Percentiles rank a stretch among this genome's conserved stretches.
These are phyloP conservation scores for Platanista minor DNA, from an alignment of 2,113 vertebrate species.

Conservation along the genomic window DNA sequence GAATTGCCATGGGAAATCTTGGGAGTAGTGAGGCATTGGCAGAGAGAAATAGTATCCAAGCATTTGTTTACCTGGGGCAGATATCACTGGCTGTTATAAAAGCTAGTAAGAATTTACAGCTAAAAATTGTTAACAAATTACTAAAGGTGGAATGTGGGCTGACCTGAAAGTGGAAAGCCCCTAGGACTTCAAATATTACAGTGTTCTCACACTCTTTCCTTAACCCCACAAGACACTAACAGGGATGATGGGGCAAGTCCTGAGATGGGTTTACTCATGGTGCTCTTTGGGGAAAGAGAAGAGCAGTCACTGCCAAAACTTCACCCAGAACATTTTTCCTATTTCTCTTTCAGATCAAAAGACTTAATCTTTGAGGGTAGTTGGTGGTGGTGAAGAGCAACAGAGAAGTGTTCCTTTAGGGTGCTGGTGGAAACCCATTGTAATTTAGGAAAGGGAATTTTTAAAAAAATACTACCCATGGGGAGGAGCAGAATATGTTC, in stretches of 20 bases:
- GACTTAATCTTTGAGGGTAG: background rate
- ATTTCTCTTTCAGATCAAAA: background rate
- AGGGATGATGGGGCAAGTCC: background rate
- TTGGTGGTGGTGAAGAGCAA: background rate
- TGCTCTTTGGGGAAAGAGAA: background rate
- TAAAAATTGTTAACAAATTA: background rate
- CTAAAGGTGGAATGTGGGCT: background rate
- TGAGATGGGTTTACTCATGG: background rate
- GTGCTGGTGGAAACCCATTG: background rate
- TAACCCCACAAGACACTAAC: background rate
- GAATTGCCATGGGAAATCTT: background rate
- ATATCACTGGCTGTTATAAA: background rate
- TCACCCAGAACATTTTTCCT: background rate
- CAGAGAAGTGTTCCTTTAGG: background rate
- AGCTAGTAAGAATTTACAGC: background rate
- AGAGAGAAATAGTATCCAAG: background rate
- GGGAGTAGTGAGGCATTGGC: background rate
- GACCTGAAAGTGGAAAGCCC: background rate
- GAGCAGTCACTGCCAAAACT: background rate
- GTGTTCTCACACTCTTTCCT: background rate
- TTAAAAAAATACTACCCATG: background rate
- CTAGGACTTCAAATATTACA: background rate
- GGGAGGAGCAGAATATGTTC: background rate
- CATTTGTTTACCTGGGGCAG: background rate
- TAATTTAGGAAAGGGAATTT: background rate